A percentile compares a stretch with the other conserved stretches of the same genome.
phyloP scores from a whole-genome alignment of 2,113 vertebrate genomes.

The Saccopteryx bilineata region DNA sequence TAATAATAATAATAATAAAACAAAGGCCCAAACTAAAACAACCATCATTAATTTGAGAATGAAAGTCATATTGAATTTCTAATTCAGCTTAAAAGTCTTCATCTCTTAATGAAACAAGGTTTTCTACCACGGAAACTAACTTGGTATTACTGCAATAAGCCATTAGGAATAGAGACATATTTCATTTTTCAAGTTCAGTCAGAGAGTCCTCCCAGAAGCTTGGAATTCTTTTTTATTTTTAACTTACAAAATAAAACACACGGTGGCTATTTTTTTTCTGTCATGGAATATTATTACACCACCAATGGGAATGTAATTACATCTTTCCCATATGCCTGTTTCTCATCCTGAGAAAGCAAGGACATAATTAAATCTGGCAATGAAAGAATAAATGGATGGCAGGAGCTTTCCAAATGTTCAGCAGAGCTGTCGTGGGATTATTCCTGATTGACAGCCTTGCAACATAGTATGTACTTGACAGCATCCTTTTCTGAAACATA shows the following conservation, averaged over 20 bases:
- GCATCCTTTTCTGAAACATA: slow-evolving; percentile 52
- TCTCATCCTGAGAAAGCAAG: slow-evolving; percentile 71
- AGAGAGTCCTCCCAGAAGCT: slow-evolving; percentile 60
- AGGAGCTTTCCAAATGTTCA: slow-evolving; percentile 65
- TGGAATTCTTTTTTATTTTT: slow-evolving; percentile 47
- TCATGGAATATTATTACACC: slow-evolving; percentile 77
- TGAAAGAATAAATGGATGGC: slow-evolving; percentile 63
- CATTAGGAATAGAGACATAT: slow-evolving; percentile 46
- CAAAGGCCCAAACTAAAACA: background rate
- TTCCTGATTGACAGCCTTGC: slow-evolving; percentile 67
- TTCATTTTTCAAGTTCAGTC: slow-evolving; percentile 63
- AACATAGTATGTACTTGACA: background rate
- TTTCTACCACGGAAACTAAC: slow-evolving; percentile 34
- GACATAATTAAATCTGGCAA: slow-evolving; percentile 77
- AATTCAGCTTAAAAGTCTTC: background rate
- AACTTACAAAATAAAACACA: slow-evolving; percentile 73
- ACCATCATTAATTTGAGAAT: slow-evolving; percentile 51
- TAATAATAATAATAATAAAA: background rate
- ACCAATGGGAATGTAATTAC: slow-evolving; percentile 82
- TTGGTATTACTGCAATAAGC: background rate
- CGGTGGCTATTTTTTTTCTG: slow-evolving; percentile 77
- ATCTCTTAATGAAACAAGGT: slow-evolving; percentile 11
- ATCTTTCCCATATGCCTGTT: slow-evolving; percentile 79
- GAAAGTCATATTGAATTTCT: background rate
- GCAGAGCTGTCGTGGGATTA: background rate